Evolutionary conservation across 2,888 invertebrate species (phyloP).

Genomic region (Eupelmus urozonus): DNA sequence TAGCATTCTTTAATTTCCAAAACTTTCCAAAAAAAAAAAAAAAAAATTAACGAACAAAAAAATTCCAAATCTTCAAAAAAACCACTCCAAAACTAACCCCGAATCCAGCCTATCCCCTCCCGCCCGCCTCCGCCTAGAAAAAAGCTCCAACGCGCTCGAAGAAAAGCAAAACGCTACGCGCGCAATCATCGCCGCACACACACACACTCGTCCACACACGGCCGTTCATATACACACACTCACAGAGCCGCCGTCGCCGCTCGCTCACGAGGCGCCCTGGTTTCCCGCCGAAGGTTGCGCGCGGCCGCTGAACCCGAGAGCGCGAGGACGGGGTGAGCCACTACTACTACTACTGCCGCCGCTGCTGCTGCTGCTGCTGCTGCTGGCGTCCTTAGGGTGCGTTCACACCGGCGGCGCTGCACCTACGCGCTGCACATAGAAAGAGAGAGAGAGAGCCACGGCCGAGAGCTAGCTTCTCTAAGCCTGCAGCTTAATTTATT

Average conservation of each 20-base stretch:
- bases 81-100: too few relatives aligned
- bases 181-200: neutral
- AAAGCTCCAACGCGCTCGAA: neutral
- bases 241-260: neutral
- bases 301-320: slow-evolving; percentile 70
- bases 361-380: neutral
- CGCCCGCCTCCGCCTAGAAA: too few relatives aligned
- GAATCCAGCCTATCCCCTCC: too few relatives aligned
- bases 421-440: slow-evolving; percentile 5
- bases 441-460: neutral
- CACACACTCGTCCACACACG: neutral
- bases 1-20: neutral
- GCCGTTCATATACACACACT: neutral
- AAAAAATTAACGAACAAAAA: slow-evolving; percentile 1
- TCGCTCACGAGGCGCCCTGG: slow-evolving; percentile 63
- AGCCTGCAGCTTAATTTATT: slow-evolving; percentile 65
- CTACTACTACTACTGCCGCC: slow-evolving; percentile 58
- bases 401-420: slow-evolving; percentile 63
- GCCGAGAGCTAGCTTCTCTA: too few relatives aligned
- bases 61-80: too few relatives aligned
- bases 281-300: slow-evolving; percentile 68
- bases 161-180: slow-evolving; percentile 19
- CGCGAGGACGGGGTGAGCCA: slow-evolving; percentile 72
- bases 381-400: slow-evolving; percentile 65
- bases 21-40: neutral